A percentile compares a stretch with the other conserved stretches of the same genome.
Evolutionary conservation across 2,797 vertebrate species (phyloP).

Genomic region (Crax fasciolata): DNA sequence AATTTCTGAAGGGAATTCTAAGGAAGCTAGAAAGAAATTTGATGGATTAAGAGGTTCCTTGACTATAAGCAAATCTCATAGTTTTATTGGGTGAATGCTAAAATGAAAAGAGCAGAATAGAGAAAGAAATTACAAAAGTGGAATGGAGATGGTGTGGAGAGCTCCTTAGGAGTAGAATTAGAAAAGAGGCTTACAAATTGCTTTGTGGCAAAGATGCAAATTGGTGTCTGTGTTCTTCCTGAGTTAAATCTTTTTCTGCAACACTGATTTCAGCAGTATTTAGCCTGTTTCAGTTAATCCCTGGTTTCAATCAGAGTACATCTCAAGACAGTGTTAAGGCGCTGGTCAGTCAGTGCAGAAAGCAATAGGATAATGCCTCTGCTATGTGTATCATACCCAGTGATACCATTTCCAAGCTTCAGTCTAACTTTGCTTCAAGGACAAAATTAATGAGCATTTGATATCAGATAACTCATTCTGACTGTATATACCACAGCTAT

Average conservation of each 20-base stretch:
- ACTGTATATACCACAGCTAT: neutral
- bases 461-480: neutral
- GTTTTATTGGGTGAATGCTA: neutral
- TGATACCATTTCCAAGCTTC: neutral
- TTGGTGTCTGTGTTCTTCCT: neutral
- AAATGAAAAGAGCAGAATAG: neutral
- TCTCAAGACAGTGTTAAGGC: neutral
- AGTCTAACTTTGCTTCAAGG: constrained; percentile 16
- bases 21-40: neutral
- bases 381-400: neutral
- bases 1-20: neutral
- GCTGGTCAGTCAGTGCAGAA: neutral
- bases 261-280: neutral
- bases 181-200: neutral
- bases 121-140: accelerated
- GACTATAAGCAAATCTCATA: neutral
- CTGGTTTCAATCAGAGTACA: neutral
- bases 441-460: constrained; percentile 24
- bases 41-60: neutral
- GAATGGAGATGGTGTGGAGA: neutral
- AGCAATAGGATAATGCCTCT: neutral
- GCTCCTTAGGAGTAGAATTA: neutral
- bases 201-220: neutral
- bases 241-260: neutral
- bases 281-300: neutral